A percentile compares a stretch with the other conserved stretches of the same genome.
Evolutionary conservation across 2,888 invertebrate species (phyloP).

Genomic region (Agrochola macilenta): DNA sequence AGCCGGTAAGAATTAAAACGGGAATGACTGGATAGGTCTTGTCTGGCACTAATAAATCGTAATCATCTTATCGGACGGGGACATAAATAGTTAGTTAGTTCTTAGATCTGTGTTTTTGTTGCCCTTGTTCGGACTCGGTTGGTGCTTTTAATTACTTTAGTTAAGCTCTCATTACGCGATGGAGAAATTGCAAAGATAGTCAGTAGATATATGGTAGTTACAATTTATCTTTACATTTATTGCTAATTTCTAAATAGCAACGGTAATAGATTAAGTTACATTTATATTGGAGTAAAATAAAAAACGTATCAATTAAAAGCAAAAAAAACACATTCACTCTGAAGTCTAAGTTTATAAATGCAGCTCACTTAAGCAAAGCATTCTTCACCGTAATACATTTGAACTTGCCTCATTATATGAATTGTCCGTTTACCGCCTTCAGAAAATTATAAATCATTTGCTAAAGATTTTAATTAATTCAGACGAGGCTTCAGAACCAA

Average conservation of each 20-base stretch:
- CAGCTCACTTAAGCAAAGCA: conserved; percentile 32
- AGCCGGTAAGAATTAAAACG: conserved; percentile 56
- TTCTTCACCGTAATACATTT: conserved; percentile 48
- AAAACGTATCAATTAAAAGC: conserved; percentile 16
- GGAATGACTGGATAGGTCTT: conserved; percentile 52
- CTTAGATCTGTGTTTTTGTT: conserved; percentile 39
- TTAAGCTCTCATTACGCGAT: conserved; percentile 16
- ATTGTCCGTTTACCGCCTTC: conserved; percentile 44
- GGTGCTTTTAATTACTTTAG: conserved; percentile 35
- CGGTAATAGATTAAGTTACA: not conserved
- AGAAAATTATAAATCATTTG: conserved; percentile 58
- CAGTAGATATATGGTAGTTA: not conserved
- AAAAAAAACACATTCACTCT: conserved; percentile 17
- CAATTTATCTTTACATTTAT: not conserved
- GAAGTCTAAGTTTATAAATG: conserved; percentile 44
- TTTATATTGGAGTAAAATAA: not conserved
- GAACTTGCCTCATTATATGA: conserved; percentile 56
- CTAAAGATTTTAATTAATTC: conserved; percentile 60
- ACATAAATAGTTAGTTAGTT: conserved; percentile 51
- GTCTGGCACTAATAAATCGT: conserved; percentile 57
- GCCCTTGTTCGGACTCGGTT: conserved; percentile 19
- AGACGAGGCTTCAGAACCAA: conserved; percentile 48
- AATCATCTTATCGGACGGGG: conserved; percentile 58
- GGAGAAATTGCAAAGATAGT: not conserved
- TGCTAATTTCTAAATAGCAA: not conserved